Percentiles rank a stretch among this genome's conserved stretches.
Evolutionary conservation across 2,888 invertebrate species (phyloP).

Genomic region (Ectemnius cavifrons): DNA sequence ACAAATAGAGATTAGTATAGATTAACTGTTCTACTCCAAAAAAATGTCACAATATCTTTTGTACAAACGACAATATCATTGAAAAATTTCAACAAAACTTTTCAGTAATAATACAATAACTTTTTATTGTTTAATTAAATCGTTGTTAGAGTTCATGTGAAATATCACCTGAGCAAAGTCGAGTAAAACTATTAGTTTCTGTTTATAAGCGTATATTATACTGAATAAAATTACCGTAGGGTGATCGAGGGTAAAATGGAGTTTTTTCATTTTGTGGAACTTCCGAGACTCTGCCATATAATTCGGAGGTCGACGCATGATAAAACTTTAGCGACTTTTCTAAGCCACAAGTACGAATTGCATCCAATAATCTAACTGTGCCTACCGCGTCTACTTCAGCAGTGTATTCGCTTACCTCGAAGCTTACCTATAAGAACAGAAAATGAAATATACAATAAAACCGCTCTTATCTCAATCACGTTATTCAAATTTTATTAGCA

Average conservation of each 20-base stretch:
- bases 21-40: too few species aligned
- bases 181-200: too few species aligned
- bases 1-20: too few species aligned
- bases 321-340: constrained; percentile 91
- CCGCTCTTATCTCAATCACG: too few species aligned
- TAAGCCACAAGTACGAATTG: constrained; percentile 92
- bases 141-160: too few species aligned
- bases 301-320: constrained; percentile 97
- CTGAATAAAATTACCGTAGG: constrained; percentile 86
- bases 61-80: too few species aligned
- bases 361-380: constrained; percentile 93
- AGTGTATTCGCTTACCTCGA: constrained; percentile 99
- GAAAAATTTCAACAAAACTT: too few species aligned
- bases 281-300: constrained; percentile 95
- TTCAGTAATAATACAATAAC: too few species aligned
- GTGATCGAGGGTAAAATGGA: constrained; percentile 97
- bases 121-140: too few species aligned
- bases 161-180: too few species aligned
- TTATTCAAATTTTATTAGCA: too few species aligned
- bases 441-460: constrained; percentile 3
- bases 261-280: constrained; percentile 96
- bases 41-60: too few species aligned
- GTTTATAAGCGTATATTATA: not conserved
- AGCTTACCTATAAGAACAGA: constrained; percentile 84
- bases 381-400: constrained; percentile 99